A percentile compares a stretch with the other conserved stretches of the same genome.
Conservation (phyloP, 2,797 vertebrate species). For the Tadarida brasiliensis region DNA sequence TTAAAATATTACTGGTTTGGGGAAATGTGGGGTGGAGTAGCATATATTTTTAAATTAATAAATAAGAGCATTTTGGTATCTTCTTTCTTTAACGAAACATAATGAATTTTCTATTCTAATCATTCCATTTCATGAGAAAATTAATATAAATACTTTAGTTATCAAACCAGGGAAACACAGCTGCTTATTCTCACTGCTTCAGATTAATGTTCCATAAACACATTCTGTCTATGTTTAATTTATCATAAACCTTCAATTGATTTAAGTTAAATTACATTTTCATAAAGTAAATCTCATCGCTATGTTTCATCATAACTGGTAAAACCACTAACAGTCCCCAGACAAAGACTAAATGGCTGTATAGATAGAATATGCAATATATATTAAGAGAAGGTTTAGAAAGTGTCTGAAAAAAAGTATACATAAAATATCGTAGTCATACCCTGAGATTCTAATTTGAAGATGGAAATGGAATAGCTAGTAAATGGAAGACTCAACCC, state of each 20-base stretch:
- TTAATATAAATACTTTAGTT: conserved; percentile 87
- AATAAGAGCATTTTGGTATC: conserved; percentile 81
- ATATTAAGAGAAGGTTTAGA: background rate
- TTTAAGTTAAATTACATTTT: conserved; percentile 84
- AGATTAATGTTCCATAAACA: conserved; percentile 86
- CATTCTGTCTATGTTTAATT: conserved; percentile 83
- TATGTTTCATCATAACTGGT: conserved; percentile 52
- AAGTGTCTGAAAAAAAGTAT: background rate
- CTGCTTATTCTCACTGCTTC: conserved; percentile 83
- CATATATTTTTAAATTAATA: conserved; percentile 77
- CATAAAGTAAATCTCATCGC: conserved; percentile 78
- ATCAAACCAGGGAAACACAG: conserved; percentile 81
- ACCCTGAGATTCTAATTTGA: background rate
- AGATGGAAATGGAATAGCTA: background rate
- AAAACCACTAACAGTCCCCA: conserved; percentile 49
- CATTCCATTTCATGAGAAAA: conserved; percentile 84
- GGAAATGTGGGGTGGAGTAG: fast-evolving
- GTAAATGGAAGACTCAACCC: background rate
- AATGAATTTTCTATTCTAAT: conserved; percentile 86
- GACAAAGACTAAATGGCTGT: background rate
- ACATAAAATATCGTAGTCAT: background rate
- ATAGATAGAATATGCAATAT: background rate
- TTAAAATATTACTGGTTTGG: conserved; percentile 24
- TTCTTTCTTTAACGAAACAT: conserved; percentile 80
- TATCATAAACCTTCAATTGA: conserved; percentile 83